phyloP scores from a whole-genome alignment of 2,797 vertebrate genomes.

The Gambelia wislizenii region DNA sequence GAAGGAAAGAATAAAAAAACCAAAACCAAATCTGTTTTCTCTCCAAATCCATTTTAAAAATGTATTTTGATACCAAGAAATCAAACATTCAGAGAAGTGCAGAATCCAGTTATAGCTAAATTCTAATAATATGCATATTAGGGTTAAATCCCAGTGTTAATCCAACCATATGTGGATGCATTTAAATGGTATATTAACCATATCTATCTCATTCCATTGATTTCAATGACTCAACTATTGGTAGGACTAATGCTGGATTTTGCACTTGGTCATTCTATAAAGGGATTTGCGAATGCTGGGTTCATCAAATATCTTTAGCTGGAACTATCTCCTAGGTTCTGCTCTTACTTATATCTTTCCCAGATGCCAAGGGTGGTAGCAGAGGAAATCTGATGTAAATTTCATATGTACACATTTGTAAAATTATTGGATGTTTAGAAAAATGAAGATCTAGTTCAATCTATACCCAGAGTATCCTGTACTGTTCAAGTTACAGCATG shows the following conservation, averaged over 20 bases:
- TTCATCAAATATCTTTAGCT: background rate
- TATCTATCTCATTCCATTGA: no score
- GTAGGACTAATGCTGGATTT: no score
- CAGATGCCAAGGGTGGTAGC: background rate
- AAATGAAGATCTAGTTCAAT: background rate
- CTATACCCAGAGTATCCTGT: background rate
- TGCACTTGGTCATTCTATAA: background rate
- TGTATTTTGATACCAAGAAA: background rate
- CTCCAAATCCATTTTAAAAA: background rate
- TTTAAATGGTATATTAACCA: no score
- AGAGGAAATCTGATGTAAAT: background rate
- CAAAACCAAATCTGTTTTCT: background rate
- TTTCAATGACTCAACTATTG: no score
- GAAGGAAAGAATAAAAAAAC: background rate
- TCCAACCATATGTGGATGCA: no score
- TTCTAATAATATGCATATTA: background rate
- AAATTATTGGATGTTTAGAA: background rate
- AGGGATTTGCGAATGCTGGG: background rate
- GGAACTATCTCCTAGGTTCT: background rate
- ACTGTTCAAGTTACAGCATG: no score
- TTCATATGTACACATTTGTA: background rate
- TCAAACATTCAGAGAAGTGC: background rate
- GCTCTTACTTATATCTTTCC: background rate
- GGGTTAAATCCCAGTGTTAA: no score
- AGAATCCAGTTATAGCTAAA: background rate